These are phyloP conservation scores for Cordilura impudica DNA, from an alignment of 2,888 invertebrate species.

Conservation along the genomic window DNA sequence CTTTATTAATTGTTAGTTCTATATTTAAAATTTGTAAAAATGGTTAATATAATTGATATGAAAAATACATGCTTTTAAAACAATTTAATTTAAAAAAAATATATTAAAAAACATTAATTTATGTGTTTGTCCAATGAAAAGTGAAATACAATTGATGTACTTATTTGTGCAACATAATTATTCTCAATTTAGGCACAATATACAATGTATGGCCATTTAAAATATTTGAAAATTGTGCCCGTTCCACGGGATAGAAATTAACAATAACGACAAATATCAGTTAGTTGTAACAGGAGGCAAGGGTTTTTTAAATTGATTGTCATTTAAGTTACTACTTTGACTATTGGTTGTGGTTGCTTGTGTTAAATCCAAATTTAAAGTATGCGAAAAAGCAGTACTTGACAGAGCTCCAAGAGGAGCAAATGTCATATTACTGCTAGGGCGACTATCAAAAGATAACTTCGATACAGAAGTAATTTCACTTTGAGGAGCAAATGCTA, in stretches of 20 bases:
- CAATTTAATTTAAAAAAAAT: too few relatives aligned
- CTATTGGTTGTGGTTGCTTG: conserved; percentile 11
- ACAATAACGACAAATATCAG: conserved; percentile 32
- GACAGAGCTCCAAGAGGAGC: conserved; percentile 62
- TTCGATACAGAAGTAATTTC: conserved; percentile 24
- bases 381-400: conserved; percentile 63
- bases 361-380: conserved; percentile 47
- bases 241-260: conserved; percentile 15
- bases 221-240: conserved; percentile 1
- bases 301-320: conserved; percentile 65
- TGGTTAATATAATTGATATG: not conserved
- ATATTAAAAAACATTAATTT: not conserved
- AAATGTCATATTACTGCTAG: conserved; percentile 63
- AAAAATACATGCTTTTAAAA: not conserved
- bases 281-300: conserved; percentile 62
- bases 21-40: not conserved
- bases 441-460: not conserved
- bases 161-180: too few relatives aligned
- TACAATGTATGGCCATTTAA: conserved; percentile 13
- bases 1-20: not conserved
- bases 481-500: conserved; percentile 15
- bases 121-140: not conserved
- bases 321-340: not conserved
- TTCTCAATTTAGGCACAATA: too few relatives aligned
- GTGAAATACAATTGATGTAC: too few relatives aligned